A percentile compares a stretch with the other conserved stretches of the same genome.
These are phyloP conservation scores for Poecilobothrus nobilitatus DNA, from an alignment of 2,888 invertebrate genomes.

Conservation along the genomic window DNA sequence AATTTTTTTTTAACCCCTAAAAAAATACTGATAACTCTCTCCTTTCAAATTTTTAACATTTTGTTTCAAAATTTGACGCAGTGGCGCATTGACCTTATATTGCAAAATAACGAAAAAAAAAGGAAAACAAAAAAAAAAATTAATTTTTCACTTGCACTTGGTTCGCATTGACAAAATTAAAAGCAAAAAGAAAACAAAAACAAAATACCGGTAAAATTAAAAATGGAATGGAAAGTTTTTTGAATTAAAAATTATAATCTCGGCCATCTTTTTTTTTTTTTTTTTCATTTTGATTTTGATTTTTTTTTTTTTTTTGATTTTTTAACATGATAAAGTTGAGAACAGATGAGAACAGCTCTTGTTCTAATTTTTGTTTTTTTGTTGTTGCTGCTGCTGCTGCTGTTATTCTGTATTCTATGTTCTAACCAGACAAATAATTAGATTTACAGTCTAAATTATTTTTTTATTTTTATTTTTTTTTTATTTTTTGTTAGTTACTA, in stretches of 20 bases:
- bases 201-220: not conserved
- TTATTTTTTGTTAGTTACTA: constrained; percentile 7
- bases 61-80: too few relatives aligned
- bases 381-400: not conserved
- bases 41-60: too few relatives aligned
- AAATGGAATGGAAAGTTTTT: not conserved
- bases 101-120: not conserved
- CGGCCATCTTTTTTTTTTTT: not conserved
- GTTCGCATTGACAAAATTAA: not conserved
- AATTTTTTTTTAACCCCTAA: too few relatives aligned
- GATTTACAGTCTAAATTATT: not conserved
- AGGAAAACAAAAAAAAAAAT: too few relatives aligned
- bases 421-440: constrained; percentile 2
- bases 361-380: not conserved
- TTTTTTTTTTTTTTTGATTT: not conserved
- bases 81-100: constrained; percentile 1
- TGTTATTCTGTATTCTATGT: not conserved
- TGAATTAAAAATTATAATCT: not conserved
- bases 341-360: not conserved
- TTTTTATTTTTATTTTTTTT: not conserved
- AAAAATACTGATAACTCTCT: too few relatives aligned
- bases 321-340: not conserved
- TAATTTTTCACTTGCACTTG: not conserved
- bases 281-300: not conserved
- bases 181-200: not conserved